A percentile compares a stretch with the other conserved stretches of the same genome.
Conservation (phyloP, 2,113 vertebrate species). For the Calyptommatus sinebrachiatus region DNA sequence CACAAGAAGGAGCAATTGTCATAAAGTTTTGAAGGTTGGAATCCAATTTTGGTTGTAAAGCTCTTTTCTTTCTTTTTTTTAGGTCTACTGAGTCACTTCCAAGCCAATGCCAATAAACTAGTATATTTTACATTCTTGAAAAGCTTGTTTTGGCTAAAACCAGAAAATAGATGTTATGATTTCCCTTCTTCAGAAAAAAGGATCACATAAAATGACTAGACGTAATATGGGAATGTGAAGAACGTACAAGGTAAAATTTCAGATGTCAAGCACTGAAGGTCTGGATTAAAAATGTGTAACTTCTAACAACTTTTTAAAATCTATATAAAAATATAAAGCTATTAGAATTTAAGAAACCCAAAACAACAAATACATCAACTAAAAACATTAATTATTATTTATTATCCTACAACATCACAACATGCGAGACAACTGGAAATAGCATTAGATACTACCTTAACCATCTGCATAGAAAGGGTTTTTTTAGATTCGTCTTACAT, state of each 20-base stretch:
- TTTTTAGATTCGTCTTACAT: too few relatives aligned
- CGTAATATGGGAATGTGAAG: conserved; percentile 26
- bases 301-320: background rate
- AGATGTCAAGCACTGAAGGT: background rate
- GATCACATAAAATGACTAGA: conserved; percentile 44
- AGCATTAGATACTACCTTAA: too few relatives aligned
- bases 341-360: too few relatives aligned
- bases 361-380: too few relatives aligned
- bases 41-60: conserved; percentile 69
- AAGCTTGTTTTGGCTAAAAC: conserved; percentile 68
- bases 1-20: conserved; percentile 80
- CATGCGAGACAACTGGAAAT: too few relatives aligned
- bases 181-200: conserved; percentile 52
- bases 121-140: conserved; percentile 72
- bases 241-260: conserved; percentile 27
- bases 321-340: too few relatives aligned
- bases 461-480: too few relatives aligned
- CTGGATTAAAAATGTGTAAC: background rate
- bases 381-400: too few relatives aligned
- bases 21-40: conserved; percentile 70
- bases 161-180: conserved; percentile 53
- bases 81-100: conserved; percentile 63
- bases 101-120: conserved; percentile 69
- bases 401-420: too few relatives aligned
- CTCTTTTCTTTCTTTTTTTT: background rate